Percentiles rank a stretch among this genome's conserved stretches.
phyloP scores from a whole-genome alignment of 1,140 invertebrate species.

The Anagrus nilaparvatae region DNA sequence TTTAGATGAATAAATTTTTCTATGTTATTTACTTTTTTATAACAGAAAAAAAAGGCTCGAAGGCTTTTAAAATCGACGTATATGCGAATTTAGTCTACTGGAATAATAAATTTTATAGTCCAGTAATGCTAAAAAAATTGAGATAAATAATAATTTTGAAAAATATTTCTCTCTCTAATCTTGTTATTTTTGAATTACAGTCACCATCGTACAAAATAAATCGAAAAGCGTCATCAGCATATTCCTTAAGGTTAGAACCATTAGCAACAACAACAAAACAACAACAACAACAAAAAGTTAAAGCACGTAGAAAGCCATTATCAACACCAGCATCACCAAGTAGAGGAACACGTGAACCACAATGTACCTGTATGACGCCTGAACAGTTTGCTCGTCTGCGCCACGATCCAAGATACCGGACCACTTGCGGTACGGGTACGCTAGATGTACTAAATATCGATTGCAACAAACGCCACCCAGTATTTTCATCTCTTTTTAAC shows the following conservation, averaged over 20 bases:
- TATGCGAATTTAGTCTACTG: too few species aligned
- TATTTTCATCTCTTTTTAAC: not conserved
- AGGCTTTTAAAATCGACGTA: too few species aligned
- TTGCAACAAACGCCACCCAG: not conserved
- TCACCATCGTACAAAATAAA: conserved; percentile 95
- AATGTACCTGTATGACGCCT: conserved; percentile 91
- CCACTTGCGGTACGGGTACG: conserved; percentile 34
- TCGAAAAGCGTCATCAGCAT: conserved; percentile 91
- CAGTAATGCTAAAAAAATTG: too few species aligned
- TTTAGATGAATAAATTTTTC: too few species aligned
- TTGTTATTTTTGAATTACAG: conserved; percentile 54
- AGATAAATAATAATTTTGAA: too few species aligned
- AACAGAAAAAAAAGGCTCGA: too few species aligned
- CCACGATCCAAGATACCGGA: conserved; percentile 75
- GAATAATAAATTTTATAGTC: too few species aligned
- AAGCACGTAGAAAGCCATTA: conserved; percentile 73
- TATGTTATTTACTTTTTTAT: too few species aligned
- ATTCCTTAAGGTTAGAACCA: conserved; percentile 86
- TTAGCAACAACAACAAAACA: conserved; percentile 46
- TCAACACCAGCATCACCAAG: conserved; percentile 91
- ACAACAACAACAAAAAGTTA: conserved; percentile 47
- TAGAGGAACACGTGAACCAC: conserved; percentile 67
- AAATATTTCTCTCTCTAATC: too few species aligned
- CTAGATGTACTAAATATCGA: conserved; percentile 13
- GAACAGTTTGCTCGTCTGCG: conserved; percentile 79